phyloP scores from a whole-genome alignment of 2,113 vertebrate species.

The Camelus dromedarius region DNA sequence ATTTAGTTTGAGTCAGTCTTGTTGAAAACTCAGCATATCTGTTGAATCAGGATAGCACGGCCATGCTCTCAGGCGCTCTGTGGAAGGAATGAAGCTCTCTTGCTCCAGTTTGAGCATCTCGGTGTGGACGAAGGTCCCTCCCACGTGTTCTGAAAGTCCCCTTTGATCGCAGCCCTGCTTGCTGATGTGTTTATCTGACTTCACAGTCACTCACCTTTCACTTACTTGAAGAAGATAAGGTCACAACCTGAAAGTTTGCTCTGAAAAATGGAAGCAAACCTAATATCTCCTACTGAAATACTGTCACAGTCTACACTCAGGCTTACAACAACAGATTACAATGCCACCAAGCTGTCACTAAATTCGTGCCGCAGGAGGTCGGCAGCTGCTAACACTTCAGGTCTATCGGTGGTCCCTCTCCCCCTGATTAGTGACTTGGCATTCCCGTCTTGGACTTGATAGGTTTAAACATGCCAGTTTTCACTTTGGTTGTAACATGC shows the following conservation, averaged over 20 bases:
- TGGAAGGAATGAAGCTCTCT: neutral
- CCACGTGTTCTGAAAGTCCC: neutral
- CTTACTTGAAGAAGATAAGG: neutral
- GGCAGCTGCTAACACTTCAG: neutral
- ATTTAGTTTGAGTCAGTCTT: neutral
- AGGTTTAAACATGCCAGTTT: neutral
- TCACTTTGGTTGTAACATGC: neutral
- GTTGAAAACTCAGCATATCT: neutral
- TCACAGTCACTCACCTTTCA: neutral
- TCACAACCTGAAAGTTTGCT: slow-evolving; percentile 2
- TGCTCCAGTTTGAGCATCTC: neutral
- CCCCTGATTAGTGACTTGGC: neutral
- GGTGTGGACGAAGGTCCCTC: neutral
- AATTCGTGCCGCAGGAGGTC: neutral
- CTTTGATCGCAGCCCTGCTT: neutral
- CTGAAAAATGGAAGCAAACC: neutral
- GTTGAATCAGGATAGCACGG: neutral
- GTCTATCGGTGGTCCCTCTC: neutral
- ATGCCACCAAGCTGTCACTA: neutral
- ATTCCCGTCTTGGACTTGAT: neutral
- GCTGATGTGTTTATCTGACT: neutral
- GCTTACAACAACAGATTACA: neutral
- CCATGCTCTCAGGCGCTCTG: rapidly evolving
- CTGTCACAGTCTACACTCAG: neutral
- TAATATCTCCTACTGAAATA: neutral